phyloP scores from a whole-genome alignment of 2,113 vertebrate species.

The Cyrtonyx montezumae region DNA sequence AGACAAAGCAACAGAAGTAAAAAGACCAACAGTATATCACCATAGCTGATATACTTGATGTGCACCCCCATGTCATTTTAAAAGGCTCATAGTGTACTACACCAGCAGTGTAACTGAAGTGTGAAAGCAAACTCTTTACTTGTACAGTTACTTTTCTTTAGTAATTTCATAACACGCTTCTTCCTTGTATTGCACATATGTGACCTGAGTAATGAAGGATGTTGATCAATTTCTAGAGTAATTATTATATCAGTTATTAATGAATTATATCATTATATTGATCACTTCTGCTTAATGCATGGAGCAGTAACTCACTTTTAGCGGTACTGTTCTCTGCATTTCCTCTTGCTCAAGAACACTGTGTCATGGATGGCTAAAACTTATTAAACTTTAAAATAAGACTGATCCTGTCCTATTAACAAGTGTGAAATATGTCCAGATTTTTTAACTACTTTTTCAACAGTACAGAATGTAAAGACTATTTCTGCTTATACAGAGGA shows the following conservation, averaged over 20 bases:
- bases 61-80: background rate
- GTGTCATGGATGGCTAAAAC: background rate
- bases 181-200: background rate
- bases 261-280: background rate
- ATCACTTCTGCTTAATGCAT: background rate
- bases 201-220: background rate
- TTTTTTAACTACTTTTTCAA: background rate
- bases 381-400: background rate
- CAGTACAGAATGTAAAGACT: background rate
- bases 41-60: background rate
- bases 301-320: background rate
- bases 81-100: background rate
- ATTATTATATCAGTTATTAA: background rate
- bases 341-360: background rate
- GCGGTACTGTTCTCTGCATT: background rate
- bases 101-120: background rate
- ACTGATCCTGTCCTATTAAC: background rate
- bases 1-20: background rate
- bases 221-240: background rate
- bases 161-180: background rate
- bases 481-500: background rate
- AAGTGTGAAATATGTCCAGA: background rate
- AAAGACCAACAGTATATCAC: background rate
- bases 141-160: background rate
- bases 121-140: background rate